Evolutionary conservation across 30 jellyfish, hydroid and myxozoan species (phyloP), one percentile per base, ranked within the genome.

Genomic region (Pseudorhiza aurosa): DNA sequence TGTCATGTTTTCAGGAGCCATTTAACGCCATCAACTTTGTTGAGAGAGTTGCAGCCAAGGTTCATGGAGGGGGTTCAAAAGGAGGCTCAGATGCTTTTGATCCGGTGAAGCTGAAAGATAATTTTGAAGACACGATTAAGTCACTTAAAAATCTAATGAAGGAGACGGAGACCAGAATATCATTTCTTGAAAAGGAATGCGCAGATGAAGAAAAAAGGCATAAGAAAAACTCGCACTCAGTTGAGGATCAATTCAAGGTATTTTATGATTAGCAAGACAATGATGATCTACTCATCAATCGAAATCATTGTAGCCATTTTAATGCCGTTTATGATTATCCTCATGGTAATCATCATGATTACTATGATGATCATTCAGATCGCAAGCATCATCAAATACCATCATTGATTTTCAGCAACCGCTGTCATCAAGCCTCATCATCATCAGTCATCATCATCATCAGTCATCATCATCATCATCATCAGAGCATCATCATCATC

Each of bases 41-140:
- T 63, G 99, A 94, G 75, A 62, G 98, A 28, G 92, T 85, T 25
- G 95, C 98, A 2, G 98, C 98, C 32, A 92, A 82, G 35, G 82
- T 92, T 2, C 81, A 65, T 62, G 96, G 98, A 21, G 99, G 97
- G 29, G 97, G 97, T 19, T 82, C 97, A 32, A 94, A 94, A 75
- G 96, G 99, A n/a, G 99, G 97, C 18, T 78, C 92, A 8, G 97
- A 87, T 49, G 94, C 89, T 10, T 94, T 94, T 76, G 96, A 94
- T 42, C 97, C 99, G 17, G 86, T 88, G 40, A 87, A 72, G 46
- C 83, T 94, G 68, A 93, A 85, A 58, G 93, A 94, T 9, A 82
- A 90, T 59, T 94, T 94, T 64, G 91, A 88, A 42, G 97, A 87
- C 58, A 88, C 97, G 63, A 94, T 94, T 12, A 72, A 71, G 35